These are phyloP conservation scores for Bombycilla garrulus DNA, from an alignment of 2,113 vertebrate species.

Conservation along the genomic window DNA sequence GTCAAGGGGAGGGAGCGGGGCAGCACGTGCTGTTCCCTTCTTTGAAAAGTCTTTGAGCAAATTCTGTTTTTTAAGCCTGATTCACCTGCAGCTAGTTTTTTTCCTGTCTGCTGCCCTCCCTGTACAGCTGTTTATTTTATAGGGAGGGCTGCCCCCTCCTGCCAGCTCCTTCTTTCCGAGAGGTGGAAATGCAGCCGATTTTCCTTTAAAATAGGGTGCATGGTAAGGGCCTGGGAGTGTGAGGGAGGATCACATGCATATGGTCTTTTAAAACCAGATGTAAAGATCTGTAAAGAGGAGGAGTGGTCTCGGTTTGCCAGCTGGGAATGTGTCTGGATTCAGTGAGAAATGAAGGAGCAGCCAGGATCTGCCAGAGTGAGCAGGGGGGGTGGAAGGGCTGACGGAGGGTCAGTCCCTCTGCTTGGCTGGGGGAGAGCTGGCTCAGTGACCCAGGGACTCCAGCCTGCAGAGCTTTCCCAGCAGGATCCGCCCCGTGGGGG, in stretches of 20 bases:
- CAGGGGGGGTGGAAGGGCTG: not conserved
- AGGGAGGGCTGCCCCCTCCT: not conserved
- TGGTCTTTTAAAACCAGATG: not conserved
- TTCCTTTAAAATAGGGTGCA: not conserved
- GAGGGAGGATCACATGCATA: accelerated
- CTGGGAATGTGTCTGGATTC: not conserved
- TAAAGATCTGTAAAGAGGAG: not conserved
- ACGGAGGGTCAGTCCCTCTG: accelerated
- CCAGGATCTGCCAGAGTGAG: not conserved
- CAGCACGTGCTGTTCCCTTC: not conserved
- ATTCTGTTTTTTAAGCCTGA: not conserved
- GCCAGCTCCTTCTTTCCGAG: accelerated
- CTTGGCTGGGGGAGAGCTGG: not conserved
- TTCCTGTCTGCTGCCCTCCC: not conserved
- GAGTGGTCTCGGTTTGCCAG: not conserved
- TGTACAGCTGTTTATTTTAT: not conserved
- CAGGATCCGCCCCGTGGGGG: not conserved
- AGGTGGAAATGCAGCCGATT: not conserved
- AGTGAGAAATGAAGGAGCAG: not conserved
- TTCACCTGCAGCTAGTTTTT: not conserved
- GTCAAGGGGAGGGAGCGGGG: not conserved
- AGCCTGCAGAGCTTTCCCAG: not conserved
- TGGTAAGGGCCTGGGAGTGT: not conserved
- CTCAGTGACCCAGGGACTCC: not conserved
- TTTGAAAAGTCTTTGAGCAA: not conserved